These are phyloP conservation scores for Vesta saturnalis DNA, from an alignment of 2,888 invertebrate genomes.

Conservation along the genomic window DNA sequence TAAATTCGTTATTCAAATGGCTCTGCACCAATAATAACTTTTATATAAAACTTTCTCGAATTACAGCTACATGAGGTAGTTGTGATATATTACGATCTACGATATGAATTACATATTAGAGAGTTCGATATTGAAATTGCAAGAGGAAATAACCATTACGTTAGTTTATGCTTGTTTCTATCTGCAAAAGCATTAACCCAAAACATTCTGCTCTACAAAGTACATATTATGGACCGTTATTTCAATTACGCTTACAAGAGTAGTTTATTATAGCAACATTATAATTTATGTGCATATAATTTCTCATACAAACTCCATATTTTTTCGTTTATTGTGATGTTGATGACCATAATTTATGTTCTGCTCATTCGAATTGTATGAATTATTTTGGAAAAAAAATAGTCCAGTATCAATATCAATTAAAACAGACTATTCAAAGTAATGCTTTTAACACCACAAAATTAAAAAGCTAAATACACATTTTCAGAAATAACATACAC, in stretches of 20 bases:
- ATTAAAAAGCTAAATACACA: too few relatives aligned
- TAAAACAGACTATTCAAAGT: too few relatives aligned
- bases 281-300: conserved; percentile 4
- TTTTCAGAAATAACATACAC: too few relatives aligned
- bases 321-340: background rate
- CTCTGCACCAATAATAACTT: background rate
- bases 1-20: background rate
- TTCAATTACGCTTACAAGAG: conserved; percentile 19
- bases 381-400: too few relatives aligned
- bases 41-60: background rate
- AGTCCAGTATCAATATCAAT: too few relatives aligned
- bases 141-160: conserved; percentile 36
- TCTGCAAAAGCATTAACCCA: conserved; percentile 34
- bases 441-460: too few relatives aligned
- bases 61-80: background rate
- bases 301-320: background rate
- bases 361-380: too few relatives aligned
- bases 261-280: conserved; percentile 11
- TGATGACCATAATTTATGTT: too few relatives aligned
- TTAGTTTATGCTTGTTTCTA: conserved; percentile 30
- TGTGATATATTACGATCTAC: background rate
- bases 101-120: conserved; percentile 17
- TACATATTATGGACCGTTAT: conserved; percentile 31
- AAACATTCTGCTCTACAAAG: conserved; percentile 36
- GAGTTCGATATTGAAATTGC: conserved; percentile 28